phyloP scores from a whole-genome alignment of 2,113 vertebrate genomes.

The Hydrolagus affinis region DNA sequence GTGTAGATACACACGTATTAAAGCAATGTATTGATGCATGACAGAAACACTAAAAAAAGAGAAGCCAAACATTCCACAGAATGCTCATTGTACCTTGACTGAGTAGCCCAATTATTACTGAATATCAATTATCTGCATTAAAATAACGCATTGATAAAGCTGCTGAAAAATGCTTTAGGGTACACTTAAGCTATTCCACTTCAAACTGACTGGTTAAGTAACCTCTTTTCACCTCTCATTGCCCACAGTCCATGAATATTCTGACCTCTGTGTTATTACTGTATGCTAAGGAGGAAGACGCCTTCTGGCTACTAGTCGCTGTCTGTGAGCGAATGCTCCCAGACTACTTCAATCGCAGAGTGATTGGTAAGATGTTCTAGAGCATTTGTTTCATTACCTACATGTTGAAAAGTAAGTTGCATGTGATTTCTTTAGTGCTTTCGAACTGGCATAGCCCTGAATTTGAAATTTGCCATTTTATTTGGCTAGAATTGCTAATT shows the following conservation, averaged over 20 bases:
- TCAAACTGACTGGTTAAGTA: background rate
- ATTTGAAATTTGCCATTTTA: background rate
- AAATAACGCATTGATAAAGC: background rate
- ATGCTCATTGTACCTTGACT: background rate
- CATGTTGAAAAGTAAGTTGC: background rate
- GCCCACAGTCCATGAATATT: constrained; percentile 90
- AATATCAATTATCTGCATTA: background rate
- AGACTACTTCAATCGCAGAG: constrained; percentile 89
- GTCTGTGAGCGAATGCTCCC: constrained; percentile 95
- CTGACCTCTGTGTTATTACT: constrained; percentile 85
- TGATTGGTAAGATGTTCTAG: constrained; percentile 66
- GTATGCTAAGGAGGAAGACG: constrained; percentile 88
- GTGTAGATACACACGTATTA: background rate
- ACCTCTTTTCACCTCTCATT: constrained; percentile 33
- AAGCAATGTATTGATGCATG: background rate
- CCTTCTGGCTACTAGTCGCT: constrained; percentile 91
- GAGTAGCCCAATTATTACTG: background rate
- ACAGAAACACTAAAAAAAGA: background rate
- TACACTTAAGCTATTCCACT: too few species aligned
- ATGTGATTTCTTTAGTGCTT: background rate
- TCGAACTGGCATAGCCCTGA: background rate
- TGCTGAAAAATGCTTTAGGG: too few species aligned
- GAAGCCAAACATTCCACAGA: background rate
- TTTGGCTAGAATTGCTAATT: background rate
- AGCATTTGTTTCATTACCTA: constrained; percentile 8